Conservation (phyloP, 2,888 invertebrate species). For the Frankliniella fusca region DNA sequence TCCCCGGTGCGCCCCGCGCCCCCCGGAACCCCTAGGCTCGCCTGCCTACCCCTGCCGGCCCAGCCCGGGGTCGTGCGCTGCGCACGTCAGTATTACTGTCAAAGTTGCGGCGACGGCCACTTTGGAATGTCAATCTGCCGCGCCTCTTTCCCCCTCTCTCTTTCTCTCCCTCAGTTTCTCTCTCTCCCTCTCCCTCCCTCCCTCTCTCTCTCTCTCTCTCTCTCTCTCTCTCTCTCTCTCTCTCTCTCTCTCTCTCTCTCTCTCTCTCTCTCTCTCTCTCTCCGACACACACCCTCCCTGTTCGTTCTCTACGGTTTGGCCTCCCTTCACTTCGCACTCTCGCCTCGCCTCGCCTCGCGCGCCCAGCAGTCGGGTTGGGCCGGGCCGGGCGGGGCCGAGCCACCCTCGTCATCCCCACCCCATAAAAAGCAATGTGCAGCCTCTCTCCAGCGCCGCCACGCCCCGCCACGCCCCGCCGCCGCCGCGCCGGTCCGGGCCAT, state of each 20-base stretch:
- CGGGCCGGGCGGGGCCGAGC: background rate
- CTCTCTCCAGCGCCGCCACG: background rate
- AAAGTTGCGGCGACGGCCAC: conserved; percentile 21
- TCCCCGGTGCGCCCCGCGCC: background rate
- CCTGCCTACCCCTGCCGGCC: background rate
- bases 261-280: background rate
- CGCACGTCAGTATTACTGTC: conserved; percentile 23
- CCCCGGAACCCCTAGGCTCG: too few relatives aligned
- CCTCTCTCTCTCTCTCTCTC: background rate
- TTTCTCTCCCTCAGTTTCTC: background rate
- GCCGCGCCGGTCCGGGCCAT: background rate
- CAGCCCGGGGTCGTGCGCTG: background rate
- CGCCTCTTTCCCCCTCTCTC: background rate
- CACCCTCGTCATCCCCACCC: conserved; percentile 25
- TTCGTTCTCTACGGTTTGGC: background rate
- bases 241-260: background rate
- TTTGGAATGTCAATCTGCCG: conserved; percentile 23
- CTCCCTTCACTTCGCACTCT: background rate
- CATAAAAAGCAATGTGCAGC: conserved; percentile 26
- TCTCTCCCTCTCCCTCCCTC: background rate
- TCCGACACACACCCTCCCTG: background rate
- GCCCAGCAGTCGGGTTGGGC: background rate
- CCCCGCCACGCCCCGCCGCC: background rate
- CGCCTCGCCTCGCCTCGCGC: background rate
- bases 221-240: background rate